These are phyloP conservation scores for Ctena decussata DNA, from an alignment of 2,888 invertebrate species.

Conservation along the genomic window DNA sequence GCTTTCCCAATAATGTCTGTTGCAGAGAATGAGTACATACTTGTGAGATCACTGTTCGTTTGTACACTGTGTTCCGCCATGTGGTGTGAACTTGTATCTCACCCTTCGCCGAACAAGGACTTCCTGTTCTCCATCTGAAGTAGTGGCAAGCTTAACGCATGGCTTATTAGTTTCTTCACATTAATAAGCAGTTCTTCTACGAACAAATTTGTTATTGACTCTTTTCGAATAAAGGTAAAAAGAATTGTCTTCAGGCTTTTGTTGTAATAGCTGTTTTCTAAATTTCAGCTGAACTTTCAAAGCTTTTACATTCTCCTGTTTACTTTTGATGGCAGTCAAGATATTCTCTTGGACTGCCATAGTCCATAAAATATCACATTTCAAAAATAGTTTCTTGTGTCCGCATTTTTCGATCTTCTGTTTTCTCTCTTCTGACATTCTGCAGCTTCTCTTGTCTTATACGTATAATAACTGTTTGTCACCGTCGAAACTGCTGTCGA, in stretches of 20 bases:
- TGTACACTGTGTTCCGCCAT: background rate
- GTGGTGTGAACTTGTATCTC: too few relatives aligned
- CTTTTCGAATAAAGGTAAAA: background rate
- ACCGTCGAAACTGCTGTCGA: background rate
- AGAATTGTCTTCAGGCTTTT: background rate
- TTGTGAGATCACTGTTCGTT: background rate
- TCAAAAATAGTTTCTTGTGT: background rate
- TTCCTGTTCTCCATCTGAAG: background rate
- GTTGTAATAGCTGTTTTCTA: background rate
- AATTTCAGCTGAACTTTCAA: conserved; percentile 24
- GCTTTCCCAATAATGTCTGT: too few relatives aligned
- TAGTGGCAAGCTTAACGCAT: background rate
- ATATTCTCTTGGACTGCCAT: conserved; percentile 30
- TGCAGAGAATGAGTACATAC: too few relatives aligned
- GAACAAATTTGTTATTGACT: background rate
- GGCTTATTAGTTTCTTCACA: background rate
- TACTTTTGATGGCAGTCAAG: background rate
- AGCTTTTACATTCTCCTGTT: background rate
- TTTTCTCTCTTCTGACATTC: background rate
- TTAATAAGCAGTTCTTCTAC: background rate
- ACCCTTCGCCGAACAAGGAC: background rate
- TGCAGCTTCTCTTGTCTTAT: background rate
- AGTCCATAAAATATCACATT: background rate
- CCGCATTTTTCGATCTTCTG: background rate
- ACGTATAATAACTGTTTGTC: background rate